phyloP scores from a whole-genome alignment of 2,113 vertebrate species.

The Calyptomena viridis region DNA sequence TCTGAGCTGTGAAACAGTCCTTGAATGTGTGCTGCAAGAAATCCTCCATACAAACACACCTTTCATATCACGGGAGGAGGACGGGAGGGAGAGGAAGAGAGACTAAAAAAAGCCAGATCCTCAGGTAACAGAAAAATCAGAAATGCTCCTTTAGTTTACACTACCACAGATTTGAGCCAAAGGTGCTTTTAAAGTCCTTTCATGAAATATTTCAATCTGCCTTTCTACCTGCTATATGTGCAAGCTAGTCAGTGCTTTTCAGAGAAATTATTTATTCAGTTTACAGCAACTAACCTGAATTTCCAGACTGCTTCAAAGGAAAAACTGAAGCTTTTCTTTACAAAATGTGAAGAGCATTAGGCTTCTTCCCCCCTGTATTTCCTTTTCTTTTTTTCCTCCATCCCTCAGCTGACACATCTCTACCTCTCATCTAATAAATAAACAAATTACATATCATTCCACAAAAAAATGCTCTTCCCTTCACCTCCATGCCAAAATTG shows the following conservation, averaged over 20 bases:
- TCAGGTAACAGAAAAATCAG: constrained; percentile 22
- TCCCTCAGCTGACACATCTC: background rate
- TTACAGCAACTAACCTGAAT: constrained; percentile 51
- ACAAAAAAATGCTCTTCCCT: background rate
- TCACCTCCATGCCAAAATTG: background rate
- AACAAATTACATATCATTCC: background rate
- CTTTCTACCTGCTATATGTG: background rate
- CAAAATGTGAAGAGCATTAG: background rate
- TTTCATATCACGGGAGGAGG: background rate
- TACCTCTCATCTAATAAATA: constrained; percentile 9
- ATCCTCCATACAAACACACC: background rate
- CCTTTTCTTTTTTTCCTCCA: background rate
- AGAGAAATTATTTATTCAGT: constrained; percentile 43
- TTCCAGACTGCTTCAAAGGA: constrained; percentile 37
- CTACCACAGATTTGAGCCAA: background rate
- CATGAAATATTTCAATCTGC: background rate
- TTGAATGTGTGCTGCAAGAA: background rate
- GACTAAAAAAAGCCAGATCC: background rate
- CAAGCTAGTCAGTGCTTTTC: background rate
- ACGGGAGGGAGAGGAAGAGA: background rate
- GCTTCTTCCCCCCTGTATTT: background rate
- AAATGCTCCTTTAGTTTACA: background rate
- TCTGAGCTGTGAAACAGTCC: background rate
- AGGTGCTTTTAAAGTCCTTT: background rate
- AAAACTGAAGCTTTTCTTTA: background rate